Base-by-base conservation (phyloP, 1,140 invertebrate species). In the Halyomorpha halys region DNA sequence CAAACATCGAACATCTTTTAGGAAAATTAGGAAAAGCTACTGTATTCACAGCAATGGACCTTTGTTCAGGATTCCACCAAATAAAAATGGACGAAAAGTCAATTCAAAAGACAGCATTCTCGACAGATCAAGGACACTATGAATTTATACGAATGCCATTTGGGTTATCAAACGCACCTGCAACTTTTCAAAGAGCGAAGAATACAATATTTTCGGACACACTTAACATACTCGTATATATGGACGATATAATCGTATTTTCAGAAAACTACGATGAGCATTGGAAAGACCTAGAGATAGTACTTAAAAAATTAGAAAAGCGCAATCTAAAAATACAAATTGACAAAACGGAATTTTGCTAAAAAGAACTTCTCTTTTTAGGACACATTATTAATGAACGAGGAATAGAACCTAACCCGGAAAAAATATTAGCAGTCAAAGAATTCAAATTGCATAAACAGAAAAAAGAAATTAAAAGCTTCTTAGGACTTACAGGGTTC, bases 241-340 rank as follows among this genome's bases (percentile, higher is more conserved):
- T 79, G 9, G 78, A 80, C 68, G n/a, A 80, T 61, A 72, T 79
- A 0, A 68, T 78, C 0, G 66, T 77, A 13, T 73, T 67, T 59
- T 67, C 67, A 1, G 61, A 69, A n/a, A 71, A 64, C 14, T 70
- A 74, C 44, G 66, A 75, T 27, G 69, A 75, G 54, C 76, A 78
- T 62, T 53, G 69, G 6, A 0, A 19, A 27, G 69, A 69, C 44
- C 54, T 75, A 62, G 18, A 44, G 15, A 13, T 64, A 51, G 67
- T 74, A 8, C 69, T 75, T 2, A 14, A 69, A 34, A 30, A 64
- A 21, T 51, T 72, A 13, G 34, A 15, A 49, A 34, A 61, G 1
- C 56, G 27, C 2, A 69, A 70, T 34, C 45, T 73, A 8, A 69
- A 64, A 59, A 45, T 71, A 6, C 69, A 73, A 15, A 53, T 67